Percentiles rank a stretch among this genome's conserved stretches.
These are phyloP conservation scores for Mechanitis messenoides DNA, from an alignment of 2,888 invertebrate species.

Conservation along the genomic window DNA sequence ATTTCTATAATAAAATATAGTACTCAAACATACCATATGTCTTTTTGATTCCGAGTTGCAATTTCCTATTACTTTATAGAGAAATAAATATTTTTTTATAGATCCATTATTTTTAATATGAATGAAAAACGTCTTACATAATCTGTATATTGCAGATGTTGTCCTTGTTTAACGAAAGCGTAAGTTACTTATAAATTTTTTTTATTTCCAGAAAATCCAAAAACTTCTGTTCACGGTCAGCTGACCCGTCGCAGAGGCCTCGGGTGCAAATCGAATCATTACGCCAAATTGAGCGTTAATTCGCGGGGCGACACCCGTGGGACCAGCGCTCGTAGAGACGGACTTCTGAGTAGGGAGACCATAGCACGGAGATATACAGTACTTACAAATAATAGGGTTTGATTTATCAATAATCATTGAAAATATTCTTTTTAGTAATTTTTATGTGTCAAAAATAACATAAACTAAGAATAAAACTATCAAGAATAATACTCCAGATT, in stretches of 20 bases:
- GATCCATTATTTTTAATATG: too few relatives aligned
- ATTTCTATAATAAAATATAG: too few relatives aligned
- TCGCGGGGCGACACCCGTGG: constrained; percentile 56
- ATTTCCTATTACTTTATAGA: too few relatives aligned
- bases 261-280: constrained; percentile 67
- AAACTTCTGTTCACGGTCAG: constrained; percentile 33
- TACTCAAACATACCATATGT: too few relatives aligned
- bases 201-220: not conserved
- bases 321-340: constrained; percentile 48
- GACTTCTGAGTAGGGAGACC: constrained; percentile 41
- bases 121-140: too few relatives aligned
- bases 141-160: too few relatives aligned
- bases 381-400: too few relatives aligned
- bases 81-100: too few relatives aligned
- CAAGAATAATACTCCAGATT: too few relatives aligned
- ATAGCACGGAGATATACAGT: not conserved
- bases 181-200: not conserved
- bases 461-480: too few relatives aligned
- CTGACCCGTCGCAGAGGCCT: constrained; percentile 24
- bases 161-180: not conserved
- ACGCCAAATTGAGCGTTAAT: constrained; percentile 68
- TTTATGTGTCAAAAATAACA: not conserved
- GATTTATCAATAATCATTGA: too few relatives aligned
- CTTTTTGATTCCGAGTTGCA: too few relatives aligned
- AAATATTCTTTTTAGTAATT: not conserved